Conservation (phyloP, 2,113 vertebrate species). For the Aegypius monachus region DNA sequence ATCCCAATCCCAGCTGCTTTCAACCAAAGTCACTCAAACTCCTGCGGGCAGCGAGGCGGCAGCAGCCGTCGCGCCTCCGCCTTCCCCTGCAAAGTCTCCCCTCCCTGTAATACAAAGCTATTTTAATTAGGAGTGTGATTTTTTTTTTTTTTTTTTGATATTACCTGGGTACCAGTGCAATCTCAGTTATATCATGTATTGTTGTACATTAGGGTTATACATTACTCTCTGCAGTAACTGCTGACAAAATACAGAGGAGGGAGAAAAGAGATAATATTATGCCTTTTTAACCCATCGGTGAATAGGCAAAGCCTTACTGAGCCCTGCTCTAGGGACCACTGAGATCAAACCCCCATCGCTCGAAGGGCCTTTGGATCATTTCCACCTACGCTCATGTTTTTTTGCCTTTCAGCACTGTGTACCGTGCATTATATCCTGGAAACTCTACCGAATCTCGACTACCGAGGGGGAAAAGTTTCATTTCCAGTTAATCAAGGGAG, state of each 20-base stretch:
- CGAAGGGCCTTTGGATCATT: not conserved
- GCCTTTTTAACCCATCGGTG: not conserved
- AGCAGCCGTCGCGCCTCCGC: not conserved
- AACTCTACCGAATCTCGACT: not conserved
- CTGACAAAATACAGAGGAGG: not conserved
- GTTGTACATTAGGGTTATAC: not conserved
- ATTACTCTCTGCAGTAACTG: not conserved
- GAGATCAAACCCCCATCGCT: not conserved
- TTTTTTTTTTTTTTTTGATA: not conserved
- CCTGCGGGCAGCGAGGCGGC: not conserved
- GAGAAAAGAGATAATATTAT: not conserved
- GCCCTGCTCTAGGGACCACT: not conserved
- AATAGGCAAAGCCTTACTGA: not conserved
- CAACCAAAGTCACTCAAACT: not conserved
- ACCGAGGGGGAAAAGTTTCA: slow-evolving; percentile 52
- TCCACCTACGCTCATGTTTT: not conserved
- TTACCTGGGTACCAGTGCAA: not conserved
- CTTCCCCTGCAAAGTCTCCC: not conserved
- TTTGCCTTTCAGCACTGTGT: slow-evolving; percentile 15
- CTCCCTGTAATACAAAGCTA: not conserved
- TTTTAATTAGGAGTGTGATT: not conserved
- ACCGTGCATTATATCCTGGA: slow-evolving; percentile 30
- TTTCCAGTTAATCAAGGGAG: slow-evolving; percentile 62
- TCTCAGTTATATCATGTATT: not conserved
- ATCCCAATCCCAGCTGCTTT: not conserved